Conservation (phyloP, 1,140 invertebrate genomes). For the Archivesica marissinica region DNA sequence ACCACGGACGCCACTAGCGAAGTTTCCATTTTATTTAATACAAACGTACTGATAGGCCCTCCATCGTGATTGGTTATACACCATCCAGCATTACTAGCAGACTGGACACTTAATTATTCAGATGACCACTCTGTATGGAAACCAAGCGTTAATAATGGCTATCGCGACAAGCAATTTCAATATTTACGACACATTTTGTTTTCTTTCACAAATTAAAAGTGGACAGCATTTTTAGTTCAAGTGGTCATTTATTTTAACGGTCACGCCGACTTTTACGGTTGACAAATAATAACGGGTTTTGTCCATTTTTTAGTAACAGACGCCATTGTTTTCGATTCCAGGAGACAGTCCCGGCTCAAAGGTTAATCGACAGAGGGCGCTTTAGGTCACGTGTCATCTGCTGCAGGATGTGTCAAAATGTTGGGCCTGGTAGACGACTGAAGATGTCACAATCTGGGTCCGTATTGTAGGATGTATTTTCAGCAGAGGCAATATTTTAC, state of each 20-base stretch:
- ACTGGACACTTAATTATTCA: slow-evolving; percentile 23
- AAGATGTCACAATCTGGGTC: neutral
- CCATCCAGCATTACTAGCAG: too few relatives aligned
- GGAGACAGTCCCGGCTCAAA: slow-evolving; percentile 54
- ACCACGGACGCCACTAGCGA: too few relatives aligned
- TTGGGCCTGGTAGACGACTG: neutral
- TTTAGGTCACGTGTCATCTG: slow-evolving; percentile 60
- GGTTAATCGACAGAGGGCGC: slow-evolving; percentile 55
- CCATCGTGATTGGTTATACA: too few relatives aligned
- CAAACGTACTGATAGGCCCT: too few relatives aligned
- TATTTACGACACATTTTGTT: slow-evolving; percentile 50
- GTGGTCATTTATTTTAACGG: slow-evolving; percentile 55
- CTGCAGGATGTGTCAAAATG: slow-evolving; percentile 50
- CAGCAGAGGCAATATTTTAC: neutral
- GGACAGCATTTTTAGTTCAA: slow-evolving; percentile 40
- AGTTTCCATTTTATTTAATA: too few relatives aligned
- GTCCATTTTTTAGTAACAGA: slow-evolving; percentile 36
- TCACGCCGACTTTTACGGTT: slow-evolving; percentile 36
- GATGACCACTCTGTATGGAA: neutral
- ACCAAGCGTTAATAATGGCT: slow-evolving; percentile 21
- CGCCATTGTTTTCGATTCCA: slow-evolving; percentile 51
- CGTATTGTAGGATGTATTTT: neutral
- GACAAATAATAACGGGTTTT: slow-evolving; percentile 65
- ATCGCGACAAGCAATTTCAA: neutral
- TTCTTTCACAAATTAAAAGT: slow-evolving; percentile 40